Percentiles rank a stretch among this genome's conserved stretches.
phyloP scores from a whole-genome alignment of 2,797 vertebrate species.

The Rachycentron canadum region DNA sequence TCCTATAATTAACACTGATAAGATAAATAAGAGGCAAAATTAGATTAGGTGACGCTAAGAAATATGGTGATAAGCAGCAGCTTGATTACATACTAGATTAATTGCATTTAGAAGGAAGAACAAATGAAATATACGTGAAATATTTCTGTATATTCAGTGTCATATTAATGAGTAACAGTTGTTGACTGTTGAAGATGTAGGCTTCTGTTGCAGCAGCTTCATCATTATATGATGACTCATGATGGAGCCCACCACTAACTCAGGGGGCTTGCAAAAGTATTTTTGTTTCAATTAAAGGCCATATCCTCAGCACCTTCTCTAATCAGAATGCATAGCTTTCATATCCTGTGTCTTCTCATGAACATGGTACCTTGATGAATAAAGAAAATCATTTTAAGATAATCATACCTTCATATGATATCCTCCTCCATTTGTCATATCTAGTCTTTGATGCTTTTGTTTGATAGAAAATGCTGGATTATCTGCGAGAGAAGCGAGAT shows the following conservation, averaged over 20 bases:
- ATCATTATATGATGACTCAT: neutral
- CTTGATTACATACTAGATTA: neutral
- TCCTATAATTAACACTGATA: neutral
- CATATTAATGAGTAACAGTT: neutral
- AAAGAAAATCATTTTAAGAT: neutral
- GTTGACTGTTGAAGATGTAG: neutral
- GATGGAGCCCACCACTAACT: neutral
- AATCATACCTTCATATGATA: slow-evolving; percentile 24
- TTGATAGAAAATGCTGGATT: slow-evolving; percentile 95
- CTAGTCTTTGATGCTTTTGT: slow-evolving; percentile 64
- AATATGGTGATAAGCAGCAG: neutral
- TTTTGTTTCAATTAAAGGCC: neutral
- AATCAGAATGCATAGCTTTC: neutral
- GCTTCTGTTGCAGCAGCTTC: neutral
- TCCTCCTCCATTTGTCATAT: slow-evolving; percentile 12
- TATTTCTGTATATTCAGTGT: neutral
- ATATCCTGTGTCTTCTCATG: neutral
- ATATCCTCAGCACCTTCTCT: neutral
- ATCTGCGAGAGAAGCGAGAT: slow-evolving; percentile 92
- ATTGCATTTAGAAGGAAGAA: neutral
- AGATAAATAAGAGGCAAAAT: neutral
- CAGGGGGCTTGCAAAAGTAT: neutral
- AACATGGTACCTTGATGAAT: slow-evolving; percentile 1
- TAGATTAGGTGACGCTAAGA: neutral
- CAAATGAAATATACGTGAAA: neutral